phyloP scores from a whole-genome alignment of 2,888 invertebrate species.

The Choristoneura rosaceana region DNA sequence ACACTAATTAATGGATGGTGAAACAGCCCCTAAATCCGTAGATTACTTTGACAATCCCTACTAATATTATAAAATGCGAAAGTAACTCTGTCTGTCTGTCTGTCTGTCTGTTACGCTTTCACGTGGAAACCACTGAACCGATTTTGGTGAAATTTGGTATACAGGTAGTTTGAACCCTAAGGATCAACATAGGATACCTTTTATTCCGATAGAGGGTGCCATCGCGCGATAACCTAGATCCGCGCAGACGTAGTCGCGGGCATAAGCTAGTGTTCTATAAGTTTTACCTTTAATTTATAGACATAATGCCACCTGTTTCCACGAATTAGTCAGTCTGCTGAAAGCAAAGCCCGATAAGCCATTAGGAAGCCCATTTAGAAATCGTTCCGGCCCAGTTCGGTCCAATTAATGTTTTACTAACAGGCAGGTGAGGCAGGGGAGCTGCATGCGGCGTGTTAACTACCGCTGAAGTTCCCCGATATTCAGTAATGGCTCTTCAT shows the following conservation, averaged over 20 bases:
- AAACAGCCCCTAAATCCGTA: too few species aligned
- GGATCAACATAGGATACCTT: too few species aligned
- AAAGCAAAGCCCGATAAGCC: slow-evolving; percentile 1
- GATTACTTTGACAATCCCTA: background rate
- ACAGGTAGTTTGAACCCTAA: too few species aligned
- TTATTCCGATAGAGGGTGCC: too few species aligned
- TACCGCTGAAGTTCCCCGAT: background rate
- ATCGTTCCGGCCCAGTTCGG: background rate
- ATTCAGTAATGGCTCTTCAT: background rate
- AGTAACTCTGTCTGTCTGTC: too few species aligned
- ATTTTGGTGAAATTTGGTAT: too few species aligned
- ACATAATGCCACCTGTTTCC: background rate
- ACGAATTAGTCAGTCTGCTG: background rate
- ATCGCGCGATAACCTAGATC: too few species aligned
- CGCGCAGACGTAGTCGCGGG: too few species aligned
- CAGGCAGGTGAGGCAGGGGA: background rate
- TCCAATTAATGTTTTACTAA: slow-evolving; percentile 16
- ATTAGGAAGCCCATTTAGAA: slow-evolving; percentile 7
- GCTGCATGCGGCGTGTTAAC: background rate
- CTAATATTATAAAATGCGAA: too few species aligned
- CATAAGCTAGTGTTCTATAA: background rate
- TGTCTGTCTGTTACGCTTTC: too few species aligned
- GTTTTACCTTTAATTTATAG: background rate
- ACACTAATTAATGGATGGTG: too few species aligned
- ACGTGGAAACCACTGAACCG: too few species aligned